Percentiles rank a stretch among this genome's conserved stretches.
These are phyloP conservation scores for Limulus polyphemus DNA, from an alignment of 2,888 invertebrate genomes.

Conservation along the genomic window DNA sequence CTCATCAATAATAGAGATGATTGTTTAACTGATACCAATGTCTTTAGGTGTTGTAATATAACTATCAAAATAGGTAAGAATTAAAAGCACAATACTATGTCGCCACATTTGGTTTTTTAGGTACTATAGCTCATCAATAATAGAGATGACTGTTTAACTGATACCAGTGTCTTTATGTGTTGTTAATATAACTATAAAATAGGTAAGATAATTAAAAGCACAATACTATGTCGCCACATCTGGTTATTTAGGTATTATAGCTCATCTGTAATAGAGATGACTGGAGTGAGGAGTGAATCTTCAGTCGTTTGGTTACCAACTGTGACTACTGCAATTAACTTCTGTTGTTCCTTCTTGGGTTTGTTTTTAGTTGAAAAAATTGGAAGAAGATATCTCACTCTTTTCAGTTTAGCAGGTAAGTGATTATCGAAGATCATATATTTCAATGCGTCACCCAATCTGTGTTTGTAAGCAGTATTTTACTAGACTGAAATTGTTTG, in stretches of 20 bases:
- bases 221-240: not conserved
- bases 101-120: not conserved
- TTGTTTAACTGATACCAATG: conserved; percentile 25
- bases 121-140: conserved; percentile 45
- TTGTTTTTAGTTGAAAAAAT: conserved; percentile 41
- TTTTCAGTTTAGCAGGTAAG: conserved; percentile 35
- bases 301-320: conserved; percentile 42
- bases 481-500: no score
- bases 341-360: conserved; percentile 41
- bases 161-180: no score
- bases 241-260: conserved; percentile 38
- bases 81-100: no score
- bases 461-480: no score
- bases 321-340: conserved; percentile 39
- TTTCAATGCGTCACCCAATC: not conserved
- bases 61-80: no score
- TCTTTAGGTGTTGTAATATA: no score
- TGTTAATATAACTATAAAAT: no score
- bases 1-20: conserved; percentile 42
- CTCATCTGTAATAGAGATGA: conserved; percentile 42
- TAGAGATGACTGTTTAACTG: conserved; percentile 36
- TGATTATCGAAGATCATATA: not conserved
- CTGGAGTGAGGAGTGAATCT: conserved; percentile 35
- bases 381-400: conserved; percentile 37
- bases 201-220: no score